Evolutionary conservation across 2,888 invertebrate genomes (phyloP).

Genomic region (Acronicta leporina): DNA sequence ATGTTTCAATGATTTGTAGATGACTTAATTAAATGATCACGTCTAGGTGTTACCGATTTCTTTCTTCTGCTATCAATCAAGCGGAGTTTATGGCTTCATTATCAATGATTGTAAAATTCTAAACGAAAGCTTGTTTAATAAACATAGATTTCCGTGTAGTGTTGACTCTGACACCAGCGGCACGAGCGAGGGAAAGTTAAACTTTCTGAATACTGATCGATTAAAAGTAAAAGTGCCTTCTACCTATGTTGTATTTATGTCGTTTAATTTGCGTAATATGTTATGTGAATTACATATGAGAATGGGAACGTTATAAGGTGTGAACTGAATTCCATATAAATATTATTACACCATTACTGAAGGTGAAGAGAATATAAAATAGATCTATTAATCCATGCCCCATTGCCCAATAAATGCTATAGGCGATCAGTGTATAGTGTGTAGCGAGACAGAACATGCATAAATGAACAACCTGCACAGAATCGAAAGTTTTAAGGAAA

Average conservation of each 20-base stretch:
- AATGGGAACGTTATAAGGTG: slow-evolving; percentile 26
- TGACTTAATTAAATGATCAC: slow-evolving; percentile 2
- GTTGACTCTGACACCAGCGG: slow-evolving; percentile 47
- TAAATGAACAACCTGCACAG: slow-evolving; percentile 16
- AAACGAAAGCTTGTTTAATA: slow-evolving; percentile 58
- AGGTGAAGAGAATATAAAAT: slow-evolving; percentile 48
- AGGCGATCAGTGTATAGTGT: slow-evolving; percentile 3
- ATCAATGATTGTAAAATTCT: slow-evolving; percentile 46
- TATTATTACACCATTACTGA: slow-evolving; percentile 45
- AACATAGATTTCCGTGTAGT: slow-evolving; percentile 59
- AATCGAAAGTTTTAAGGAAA: slow-evolving; percentile 37
- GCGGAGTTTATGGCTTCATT: slow-evolving; percentile 38
- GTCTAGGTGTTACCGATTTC: slow-evolving; percentile 8
- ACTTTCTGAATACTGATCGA: slow-evolving; percentile 83
- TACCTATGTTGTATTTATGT: slow-evolving; percentile 58
- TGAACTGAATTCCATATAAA: slow-evolving; percentile 57
- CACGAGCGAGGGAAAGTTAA: slow-evolving; percentile 73
- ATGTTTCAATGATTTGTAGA: slow-evolving; percentile 46
- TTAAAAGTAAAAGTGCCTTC: slow-evolving; percentile 81
- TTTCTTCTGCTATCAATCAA: slow-evolving; percentile 22
- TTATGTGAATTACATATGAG: slow-evolving; percentile 58
- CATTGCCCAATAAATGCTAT: slow-evolving; percentile 35
- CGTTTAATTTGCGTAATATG: slow-evolving; percentile 70
- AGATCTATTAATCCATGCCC: slow-evolving; percentile 26
- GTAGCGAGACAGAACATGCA: slow-evolving; percentile 1